Evolutionary conservation across 2,113 vertebrate species (phyloP), one percentile per base, ranked within the genome.

Genomic region (Chamaetylas fuelleborni): DNA sequence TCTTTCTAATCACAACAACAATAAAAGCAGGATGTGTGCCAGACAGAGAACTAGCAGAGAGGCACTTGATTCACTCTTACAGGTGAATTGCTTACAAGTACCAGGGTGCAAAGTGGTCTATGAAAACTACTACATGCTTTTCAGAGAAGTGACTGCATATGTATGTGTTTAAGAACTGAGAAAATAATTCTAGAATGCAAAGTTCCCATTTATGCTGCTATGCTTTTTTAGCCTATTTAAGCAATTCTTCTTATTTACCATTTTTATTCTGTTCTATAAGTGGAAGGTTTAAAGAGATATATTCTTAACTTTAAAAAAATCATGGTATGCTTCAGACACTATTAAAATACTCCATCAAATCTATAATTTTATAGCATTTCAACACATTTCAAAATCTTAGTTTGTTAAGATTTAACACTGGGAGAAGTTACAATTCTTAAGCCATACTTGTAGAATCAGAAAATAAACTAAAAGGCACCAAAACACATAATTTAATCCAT

Each of bases 1-100:
- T 58, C 66, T 67, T 92, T 84, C 92, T 93, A 95, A 94, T 94
- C 72, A 94, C 45, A 90, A 88, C 65, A 93, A 87, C 57, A 96
- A 94, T 18, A 90, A 93, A 95, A 92, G n/a, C 34, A 95, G 71
- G 36, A 93, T 87, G 70, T 42, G 38, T 95, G 85, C 80, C 89
- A 93, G 79, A 62, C 42, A 81, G 12, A 91, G n/a, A 89, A 76
- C 38, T 69, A 78, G 42, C 53, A 88, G 29, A 86, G 40, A 81
- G 53, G 31, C 48, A 82, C 57, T 90, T 76, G 58, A 93, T 93
- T 96, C 83, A 94, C 66, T 90, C 74, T n/a, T 66, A 50, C 16
- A 60, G 82, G 54, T 51, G 67, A 95, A 93, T 70, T 88, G 61
- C 34, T 71, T 54, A 66, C n/a, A 88, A 72, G 70, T 65, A 71